Conservation (phyloP, 2,888 invertebrate genomes). For the Nymphalis c-album region DNA sequence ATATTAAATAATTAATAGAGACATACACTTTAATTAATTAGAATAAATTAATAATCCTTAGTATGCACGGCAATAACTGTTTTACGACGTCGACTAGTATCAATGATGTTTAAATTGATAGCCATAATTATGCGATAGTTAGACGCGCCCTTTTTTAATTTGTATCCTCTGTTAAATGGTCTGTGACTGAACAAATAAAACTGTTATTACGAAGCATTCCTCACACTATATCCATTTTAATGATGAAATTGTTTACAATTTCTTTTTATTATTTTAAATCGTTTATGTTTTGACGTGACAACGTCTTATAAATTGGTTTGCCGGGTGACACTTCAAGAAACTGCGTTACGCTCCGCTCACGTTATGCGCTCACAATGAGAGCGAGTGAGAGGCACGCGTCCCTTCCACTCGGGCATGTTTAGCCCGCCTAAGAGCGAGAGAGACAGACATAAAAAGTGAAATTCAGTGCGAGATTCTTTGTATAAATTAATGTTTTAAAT, state of each 20-base stretch:
- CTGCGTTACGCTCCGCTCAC: no score
- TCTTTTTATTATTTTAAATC: not conserved
- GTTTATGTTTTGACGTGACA: no score
- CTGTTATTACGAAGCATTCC: conserved; percentile 36
- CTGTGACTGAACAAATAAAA: conserved; percentile 56
- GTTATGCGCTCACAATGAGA: no score
- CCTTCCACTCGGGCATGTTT: no score
- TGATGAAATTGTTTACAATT: not conserved
- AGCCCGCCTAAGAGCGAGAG: no score
- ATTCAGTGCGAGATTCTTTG: no score
- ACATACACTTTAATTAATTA: conserved; percentile 22
- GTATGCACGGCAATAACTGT: conserved; percentile 22
- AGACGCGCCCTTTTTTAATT: conserved; percentile 54
- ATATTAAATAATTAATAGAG: not conserved
- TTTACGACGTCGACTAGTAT: conserved; percentile 29
- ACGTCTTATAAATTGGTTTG: no score
- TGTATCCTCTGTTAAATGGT: conserved; percentile 63
- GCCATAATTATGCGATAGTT: conserved; percentile 44
- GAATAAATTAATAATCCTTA: conserved; percentile 18
- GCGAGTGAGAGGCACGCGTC: no score
- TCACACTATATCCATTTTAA: conserved; percentile 22
- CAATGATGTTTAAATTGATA: conserved; percentile 38
- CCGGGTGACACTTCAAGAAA: no score
- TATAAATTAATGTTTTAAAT: no score
- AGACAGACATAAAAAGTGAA: no score